These are phyloP conservation scores for Philaethria dido DNA, from an alignment of 2,888 invertebrate species.

Conservation along the genomic window DNA sequence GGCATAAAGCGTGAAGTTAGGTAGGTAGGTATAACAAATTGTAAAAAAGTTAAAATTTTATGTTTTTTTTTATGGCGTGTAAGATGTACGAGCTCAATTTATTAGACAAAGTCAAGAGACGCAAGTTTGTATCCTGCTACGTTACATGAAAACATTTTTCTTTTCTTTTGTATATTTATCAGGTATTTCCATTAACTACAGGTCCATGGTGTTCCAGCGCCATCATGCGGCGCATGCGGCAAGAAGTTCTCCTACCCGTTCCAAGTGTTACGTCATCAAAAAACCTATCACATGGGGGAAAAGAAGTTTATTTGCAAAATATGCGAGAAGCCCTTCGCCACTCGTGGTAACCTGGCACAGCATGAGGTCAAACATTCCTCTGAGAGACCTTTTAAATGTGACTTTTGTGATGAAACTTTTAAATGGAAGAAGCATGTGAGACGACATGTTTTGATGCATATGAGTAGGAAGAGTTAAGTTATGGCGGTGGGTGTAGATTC, in stretches of 20 bases:
- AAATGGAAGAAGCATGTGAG: conserved; percentile 50
- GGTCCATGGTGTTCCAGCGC: conserved; percentile 60
- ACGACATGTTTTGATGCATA: conserved; percentile 46
- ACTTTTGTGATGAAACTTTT: conserved; percentile 50
- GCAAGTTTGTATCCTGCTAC: too few relatives aligned
- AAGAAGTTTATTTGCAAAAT: conserved; percentile 67
- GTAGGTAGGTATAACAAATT: too few relatives aligned
- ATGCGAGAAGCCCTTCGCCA: conserved; percentile 76
- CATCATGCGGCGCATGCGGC: conserved; percentile 60
- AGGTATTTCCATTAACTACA: not conserved
- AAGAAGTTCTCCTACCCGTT: conserved; percentile 61
- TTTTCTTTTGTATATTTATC: too few relatives aligned
- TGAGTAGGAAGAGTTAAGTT: conserved; percentile 27
- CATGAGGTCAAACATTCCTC: conserved; percentile 52
- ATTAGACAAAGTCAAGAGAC: too few relatives aligned
- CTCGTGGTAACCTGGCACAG: conserved; percentile 50
- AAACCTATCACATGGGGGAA: conserved; percentile 62
- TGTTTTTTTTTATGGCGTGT: too few relatives aligned
- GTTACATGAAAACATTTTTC: too few relatives aligned
- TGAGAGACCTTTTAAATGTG: conserved; percentile 52
- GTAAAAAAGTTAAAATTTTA: too few relatives aligned
- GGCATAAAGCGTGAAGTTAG: too few relatives aligned
- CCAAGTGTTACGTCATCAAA: conserved; percentile 59
- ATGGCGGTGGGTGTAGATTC: not conserved
- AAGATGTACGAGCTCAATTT: too few relatives aligned